A percentile compares a stretch with the other conserved stretches of the same genome.
Conservation (phyloP, 2,113 vertebrate genomes). For the Tragelaphus imberbis region DNA sequence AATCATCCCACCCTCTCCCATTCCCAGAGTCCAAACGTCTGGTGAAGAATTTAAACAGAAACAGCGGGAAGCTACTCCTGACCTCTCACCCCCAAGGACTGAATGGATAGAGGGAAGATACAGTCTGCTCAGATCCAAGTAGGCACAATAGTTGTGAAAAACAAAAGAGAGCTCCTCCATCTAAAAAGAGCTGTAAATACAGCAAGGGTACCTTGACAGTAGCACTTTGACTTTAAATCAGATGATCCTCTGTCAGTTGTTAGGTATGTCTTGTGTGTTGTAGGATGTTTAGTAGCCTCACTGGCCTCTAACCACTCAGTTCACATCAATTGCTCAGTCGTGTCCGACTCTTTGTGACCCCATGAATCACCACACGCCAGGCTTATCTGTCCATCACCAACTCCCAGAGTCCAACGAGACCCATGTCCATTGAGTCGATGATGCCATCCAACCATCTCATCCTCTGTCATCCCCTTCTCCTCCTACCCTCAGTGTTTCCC, state of each 20-base stretch:
- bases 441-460: too few species aligned
- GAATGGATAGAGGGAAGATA: not conserved
- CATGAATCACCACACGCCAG: too few species aligned
- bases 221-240: not conserved
- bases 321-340: too few species aligned
- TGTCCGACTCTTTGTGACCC: too few species aligned
- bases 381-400: too few species aligned
- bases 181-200: not conserved
- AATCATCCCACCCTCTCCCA: too few species aligned
- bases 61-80: not conserved
- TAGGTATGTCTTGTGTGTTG: not conserved
- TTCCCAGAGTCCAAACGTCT: too few species aligned
- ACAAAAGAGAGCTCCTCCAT: too few species aligned
- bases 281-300: not conserved
- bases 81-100: not conserved
- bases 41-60: not conserved
- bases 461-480: too few species aligned
- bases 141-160: not conserved
- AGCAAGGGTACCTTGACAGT: not conserved
- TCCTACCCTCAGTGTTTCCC: too few species aligned
- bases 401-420: too few species aligned
- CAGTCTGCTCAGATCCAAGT: not conserved
- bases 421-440: too few species aligned
- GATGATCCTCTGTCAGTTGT: not conserved
- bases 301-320: not conserved